Base-by-base conservation (phyloP, 2,797 vertebrate genomes). In the Dendrocincla tyrannina region DNA sequence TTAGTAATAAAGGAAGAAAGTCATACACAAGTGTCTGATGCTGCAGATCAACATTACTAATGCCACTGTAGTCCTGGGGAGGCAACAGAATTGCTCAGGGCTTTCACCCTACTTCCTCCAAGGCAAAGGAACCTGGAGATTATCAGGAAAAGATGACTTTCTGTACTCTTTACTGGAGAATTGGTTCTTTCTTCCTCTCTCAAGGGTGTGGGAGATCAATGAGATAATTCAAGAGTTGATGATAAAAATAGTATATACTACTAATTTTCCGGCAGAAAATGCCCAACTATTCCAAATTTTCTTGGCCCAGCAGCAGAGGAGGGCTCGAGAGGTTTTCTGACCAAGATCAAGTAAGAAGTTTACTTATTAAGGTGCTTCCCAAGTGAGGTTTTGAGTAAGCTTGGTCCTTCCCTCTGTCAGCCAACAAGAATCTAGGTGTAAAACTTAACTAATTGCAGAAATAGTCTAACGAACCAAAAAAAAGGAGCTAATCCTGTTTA, bases 121-220 rank as follows among this genome's bases (percentile, higher is more conserved):
- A 60, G 53, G 33, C 89, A 66, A 6, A 79, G 35, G 24, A 64
- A 64, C 41, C 28, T 16, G 20, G 16, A 63, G 27, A 10, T 6
- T 50, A 44, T 1, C 19, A 69, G 46, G 56, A 46, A 35, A 60
- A 85, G 7, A 23, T 5, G 4, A 47, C 3, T 4, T n/a, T 10
- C 18, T 68, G 1, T 1, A 60, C 1, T 39, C 24, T 55, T 0
- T 7, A 28, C 0, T 53, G 22, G 15, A 74, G 27, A 53, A 46
- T 18, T 6, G 2, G 44, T 42, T 35, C 28, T 44, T 73, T 52
- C n/a, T 56, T 88, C 28, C 49, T 77, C 41, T 56, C 42, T 68
- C n/a, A 44, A 67, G 25, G 49, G 4, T 30, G 10, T 28, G 19
- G 22, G 32, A 32, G 37, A 66, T 58, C 50, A 77, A 4, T 8